A percentile compares a stretch with the other conserved stretches of the same genome.
Conservation (phyloP, 2,888 invertebrate species). For the Xestia c-nigrum region DNA sequence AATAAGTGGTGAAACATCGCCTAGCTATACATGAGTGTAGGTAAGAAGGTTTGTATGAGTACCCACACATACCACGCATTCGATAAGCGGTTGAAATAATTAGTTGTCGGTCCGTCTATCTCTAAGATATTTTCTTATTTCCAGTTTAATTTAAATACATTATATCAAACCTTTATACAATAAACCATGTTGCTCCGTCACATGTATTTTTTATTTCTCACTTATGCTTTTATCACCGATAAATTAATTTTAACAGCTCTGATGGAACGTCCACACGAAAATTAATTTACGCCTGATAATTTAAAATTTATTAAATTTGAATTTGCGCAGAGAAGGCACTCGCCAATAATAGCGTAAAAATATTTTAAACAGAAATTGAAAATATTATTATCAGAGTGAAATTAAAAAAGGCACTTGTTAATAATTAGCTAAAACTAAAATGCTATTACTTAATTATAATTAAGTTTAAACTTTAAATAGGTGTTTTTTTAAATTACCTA, state of each 20-base stretch:
- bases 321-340: background rate
- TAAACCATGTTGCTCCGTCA: background rate
- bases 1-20: background rate
- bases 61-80: background rate
- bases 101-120: background rate
- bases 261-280: conserved; percentile 2
- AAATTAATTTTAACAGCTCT: conserved; percentile 21
- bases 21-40: too few species aligned
- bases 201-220: conserved; percentile 10
- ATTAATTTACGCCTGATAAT: conserved; percentile 24
- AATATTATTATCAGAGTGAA: background rate
- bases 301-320: conserved; percentile 27
- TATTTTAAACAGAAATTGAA: background rate
- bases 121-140: background rate
- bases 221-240: conserved; percentile 10
- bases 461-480: background rate
- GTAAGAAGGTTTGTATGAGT: background rate
- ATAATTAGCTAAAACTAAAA: background rate
- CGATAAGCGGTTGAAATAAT: background rate
- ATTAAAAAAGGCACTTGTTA: background rate
- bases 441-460: background rate
- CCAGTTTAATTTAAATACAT: background rate
- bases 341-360: background rate
- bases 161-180: background rate
- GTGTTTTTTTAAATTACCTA: background rate